Evolutionary conservation across 2,113 vertebrate genomes (phyloP), one percentile per base, ranked within the genome.

Genomic region (Galbula dea): DNA sequence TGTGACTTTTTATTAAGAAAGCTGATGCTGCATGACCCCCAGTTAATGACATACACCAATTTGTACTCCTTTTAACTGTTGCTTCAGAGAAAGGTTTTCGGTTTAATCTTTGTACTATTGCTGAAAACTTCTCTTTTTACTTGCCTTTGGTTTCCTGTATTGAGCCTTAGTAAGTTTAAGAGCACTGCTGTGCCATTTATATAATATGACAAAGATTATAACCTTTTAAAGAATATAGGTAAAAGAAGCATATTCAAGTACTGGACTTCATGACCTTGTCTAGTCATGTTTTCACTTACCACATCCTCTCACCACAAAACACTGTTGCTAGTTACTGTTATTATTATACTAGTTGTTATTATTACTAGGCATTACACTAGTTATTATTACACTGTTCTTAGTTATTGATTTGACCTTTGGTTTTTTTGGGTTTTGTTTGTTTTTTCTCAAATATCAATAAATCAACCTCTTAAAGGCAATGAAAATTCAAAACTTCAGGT

Each of bases 341-440:
- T n/a, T n/a, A n/a, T n/a, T n/a, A n/a, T n/a, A n/a, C n/a, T n/a
- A n/a, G n/a, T n/a, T n/a, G n/a, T n/a, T n/a, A n/a, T n/a, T n/a
- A n/a, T n/a, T n/a, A n/a, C n/a, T n/a, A n/a, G n/a, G n/a, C n/a
- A n/a, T n/a, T n/a, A n/a, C n/a, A n/a, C n/a, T n/a, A n/a, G n/a
- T n/a, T n/a, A n/a, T n/a, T n/a, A n/a, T n/a, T n/a, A n/a, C n/a
- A 86, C 86, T 96, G 27, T 93, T 96, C 95, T 96, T 85, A 93
- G 73, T 62, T 96, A 97, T 96, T 92, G 95, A 97, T 90, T 76
- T 98, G 95, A 97, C 96, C 96, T 98, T 97, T 97, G 43, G 24
- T 26, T 90, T 55, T 49, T 43, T 15, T 54, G 52, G 30, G 26
- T 2, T 5, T 10, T 20, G 22, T 4, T 13, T 12, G 61, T 29